Base-by-base conservation (phyloP, 1,140 invertebrate species). In the Brachionus koreanus region DNA sequence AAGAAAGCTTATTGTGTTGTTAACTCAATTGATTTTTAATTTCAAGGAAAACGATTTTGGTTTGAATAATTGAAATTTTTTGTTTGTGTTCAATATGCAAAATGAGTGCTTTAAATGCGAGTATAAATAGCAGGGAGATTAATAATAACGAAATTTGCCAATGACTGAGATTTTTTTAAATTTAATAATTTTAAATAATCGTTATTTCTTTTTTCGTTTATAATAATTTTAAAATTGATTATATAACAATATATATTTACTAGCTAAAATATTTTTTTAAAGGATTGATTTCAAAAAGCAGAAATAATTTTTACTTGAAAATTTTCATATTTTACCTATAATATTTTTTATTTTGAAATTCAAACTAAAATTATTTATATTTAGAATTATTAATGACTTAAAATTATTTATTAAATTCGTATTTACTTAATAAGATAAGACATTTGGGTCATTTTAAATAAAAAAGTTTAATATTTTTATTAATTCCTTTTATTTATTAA, bases 141-240 rank as follows among this genome's bases (percentile, higher is more conserved):
- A 57, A 9, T 23, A 7, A 3, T n/a, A 57, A 57, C 49, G 49
- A 57, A 57, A 57, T 19, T 57, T 57, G 19, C 0, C 9, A 16
- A 57, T 25, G 19, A 5, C 49, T 57, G 49, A 57, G 19, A 52
- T 52, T 57, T 57, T 19, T 57, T 57, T 5, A 57, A 57, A 57
- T 57, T 57, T 23, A 57, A 57, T 57, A 57, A 57, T 57, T 57
- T 57, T 57, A 57, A 57, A 57, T 57, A 57, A 57, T 57, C 16
- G n/a, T 57, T 49, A 49, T n/a, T 57, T 57, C 29, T 29, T 57
- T 57, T 57, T 57, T 16, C 5, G 19, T 57, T 57, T 57, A 57
- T 57, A 57, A 57, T 57, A 52, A 57, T 49, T 9, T 57, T 9
- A 57, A 7, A 19, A 57, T 57, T 19, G 49, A 57, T 57, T 57